Evolutionary conservation across 2,113 vertebrate genomes (phyloP), one percentile per base, ranked within the genome.

Genomic region (Varanus komodoensis): DNA sequence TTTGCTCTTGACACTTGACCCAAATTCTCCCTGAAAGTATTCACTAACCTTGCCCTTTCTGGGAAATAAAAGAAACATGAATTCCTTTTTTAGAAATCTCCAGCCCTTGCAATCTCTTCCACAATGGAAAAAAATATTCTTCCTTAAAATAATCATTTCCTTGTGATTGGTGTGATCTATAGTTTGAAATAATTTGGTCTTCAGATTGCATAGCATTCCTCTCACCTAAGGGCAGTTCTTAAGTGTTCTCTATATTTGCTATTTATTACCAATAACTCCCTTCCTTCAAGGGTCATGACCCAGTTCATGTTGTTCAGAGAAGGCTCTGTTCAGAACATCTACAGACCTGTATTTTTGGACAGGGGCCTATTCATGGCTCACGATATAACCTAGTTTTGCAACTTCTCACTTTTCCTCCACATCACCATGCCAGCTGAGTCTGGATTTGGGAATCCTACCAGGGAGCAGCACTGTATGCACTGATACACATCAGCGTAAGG

Each of bases 71-170:
- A 52, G 48, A 27, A 44, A 8, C 34, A 34, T 77, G 85, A 44
- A 38, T 87, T 73, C 73, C 68, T 87, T 17, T 25, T 73, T 87
- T 77, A 77, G 57, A 44, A 87, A 57, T 6, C 14, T 67, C 57
- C 75, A 67, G 27, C 86, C 74, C 86, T 87, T 77, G 74, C 86
- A 87, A 67, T 79, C 75, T 87, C 17, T 67, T 27, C 38, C 57
- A 79, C 74, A 79, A 87, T 48, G 54, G 75, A 79, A 79, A 67
- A 25, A 67, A 79, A 78, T 79, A 34, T 73, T 27, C 38, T 79
- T 50, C 75, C 34, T 87, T 79, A 87, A 87, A 87, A 87, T 87
- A 79, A 87, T 79, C 38, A 50, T 17, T 64, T 67, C 38, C 57
- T 50, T 79, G 50, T 25, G 27, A 67, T 48, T 78, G 86, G 73